Conservation (phyloP, 1,140 invertebrate species). For the Melanaphis sacchari region DNA sequence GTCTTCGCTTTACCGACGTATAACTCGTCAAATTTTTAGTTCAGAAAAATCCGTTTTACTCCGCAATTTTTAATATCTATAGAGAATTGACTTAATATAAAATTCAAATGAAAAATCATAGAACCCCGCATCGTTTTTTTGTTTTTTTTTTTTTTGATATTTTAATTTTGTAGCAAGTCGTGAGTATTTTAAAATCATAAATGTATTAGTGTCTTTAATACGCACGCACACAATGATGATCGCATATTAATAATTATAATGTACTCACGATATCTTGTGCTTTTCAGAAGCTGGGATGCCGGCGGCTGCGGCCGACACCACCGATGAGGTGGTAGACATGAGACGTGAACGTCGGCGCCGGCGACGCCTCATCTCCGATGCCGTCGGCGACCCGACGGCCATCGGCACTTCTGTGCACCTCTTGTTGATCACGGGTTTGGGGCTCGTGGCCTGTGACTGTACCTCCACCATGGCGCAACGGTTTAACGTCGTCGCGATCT, state of each 20-base stretch:
- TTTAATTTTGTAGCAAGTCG: not conserved
- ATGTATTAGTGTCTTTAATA: not conserved
- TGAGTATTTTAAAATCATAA: not conserved
- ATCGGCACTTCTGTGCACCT: not conserved
- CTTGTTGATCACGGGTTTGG: not conserved
- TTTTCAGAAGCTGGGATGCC: not conserved
- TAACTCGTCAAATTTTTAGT: not conserved
- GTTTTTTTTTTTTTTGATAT: not conserved
- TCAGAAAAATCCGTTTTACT: not conserved
- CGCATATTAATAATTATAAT: not conserved
- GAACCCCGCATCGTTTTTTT: not conserved
- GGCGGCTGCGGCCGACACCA: constrained; percentile 7
- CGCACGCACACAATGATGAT: not conserved
- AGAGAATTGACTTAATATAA: too few relatives aligned
- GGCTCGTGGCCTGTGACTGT: not conserved
- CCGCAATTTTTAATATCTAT: not conserved
- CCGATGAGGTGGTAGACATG: not conserved
- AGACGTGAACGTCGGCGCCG: not conserved
- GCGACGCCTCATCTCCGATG: not conserved
- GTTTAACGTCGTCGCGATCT: not conserved
- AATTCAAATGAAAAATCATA: too few relatives aligned
- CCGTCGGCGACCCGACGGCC: not conserved
- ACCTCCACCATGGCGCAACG: not conserved
- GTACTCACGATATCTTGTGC: constrained; percentile 33
- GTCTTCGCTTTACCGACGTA: not conserved